Percentiles rank a stretch among this genome's conserved stretches.
phyloP scores from a whole-genome alignment of 92 coral and sea anemone species.

The Siderastrea siderea region DNA sequence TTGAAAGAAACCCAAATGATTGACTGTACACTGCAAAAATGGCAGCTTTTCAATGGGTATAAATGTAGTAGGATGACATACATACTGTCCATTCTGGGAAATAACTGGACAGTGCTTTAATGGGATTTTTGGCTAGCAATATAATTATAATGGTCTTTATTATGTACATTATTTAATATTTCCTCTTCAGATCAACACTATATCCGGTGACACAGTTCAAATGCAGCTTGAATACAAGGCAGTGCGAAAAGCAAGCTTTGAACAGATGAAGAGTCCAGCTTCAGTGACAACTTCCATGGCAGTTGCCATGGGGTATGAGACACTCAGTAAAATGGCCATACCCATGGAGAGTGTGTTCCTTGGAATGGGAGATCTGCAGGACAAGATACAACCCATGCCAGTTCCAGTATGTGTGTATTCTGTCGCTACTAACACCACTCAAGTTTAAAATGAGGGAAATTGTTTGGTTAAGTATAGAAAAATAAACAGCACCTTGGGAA shows the following conservation, averaged over 20 bases:
- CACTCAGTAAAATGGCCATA: slow-evolving; percentile 79
- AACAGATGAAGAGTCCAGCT: slow-evolving; percentile 59
- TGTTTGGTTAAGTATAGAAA: too few species aligned
- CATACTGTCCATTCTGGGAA: too few species aligned
- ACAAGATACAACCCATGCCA: slow-evolving; percentile 86
- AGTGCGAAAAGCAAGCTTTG: slow-evolving; percentile 62
- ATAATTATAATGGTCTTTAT: neutral
- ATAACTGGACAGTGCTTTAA: too few species aligned
- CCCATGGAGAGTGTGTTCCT: slow-evolving; percentile 87
- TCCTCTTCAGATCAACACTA: slow-evolving; percentile 76
- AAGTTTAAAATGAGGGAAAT: too few species aligned
- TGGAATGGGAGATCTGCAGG: slow-evolving; percentile 81
- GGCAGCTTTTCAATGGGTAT: too few species aligned
- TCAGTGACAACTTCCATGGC: slow-evolving; percentile 62
- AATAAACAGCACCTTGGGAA: too few species aligned
- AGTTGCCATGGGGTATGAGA: slow-evolving; percentile 88
- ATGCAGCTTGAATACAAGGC: slow-evolving; percentile 91
- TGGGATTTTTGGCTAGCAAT: too few species aligned
- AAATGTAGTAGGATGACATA: too few species aligned
- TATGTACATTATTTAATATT: neutral
- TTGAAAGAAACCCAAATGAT: too few species aligned
- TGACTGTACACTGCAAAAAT: too few species aligned
- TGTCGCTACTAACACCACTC: too few species aligned
- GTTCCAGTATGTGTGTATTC: slow-evolving; percentile 50
- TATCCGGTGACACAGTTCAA: slow-evolving; percentile 92